Conservation (phyloP, 2,113 vertebrate species). For the Opisthocomus hoazin region DNA sequence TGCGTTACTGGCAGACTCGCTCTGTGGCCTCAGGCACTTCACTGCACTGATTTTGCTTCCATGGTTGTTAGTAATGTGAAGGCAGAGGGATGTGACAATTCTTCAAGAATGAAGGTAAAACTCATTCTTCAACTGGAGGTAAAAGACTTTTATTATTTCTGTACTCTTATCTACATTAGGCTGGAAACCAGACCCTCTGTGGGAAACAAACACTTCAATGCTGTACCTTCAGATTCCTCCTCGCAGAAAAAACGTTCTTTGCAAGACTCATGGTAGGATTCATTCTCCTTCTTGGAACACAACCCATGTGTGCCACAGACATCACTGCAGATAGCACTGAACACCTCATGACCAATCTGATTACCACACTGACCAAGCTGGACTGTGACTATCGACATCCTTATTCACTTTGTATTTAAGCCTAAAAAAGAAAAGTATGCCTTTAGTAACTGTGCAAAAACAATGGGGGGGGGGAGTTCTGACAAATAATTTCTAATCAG, state of each 20-base stretch:
- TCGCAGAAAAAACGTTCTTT: conserved; percentile 85
- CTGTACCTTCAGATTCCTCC: conserved; percentile 74
- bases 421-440: background rate
- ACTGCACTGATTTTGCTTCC: background rate
- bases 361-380: conserved; percentile 97
- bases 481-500: background rate
- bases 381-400: conserved; percentile 88
- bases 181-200: background rate
- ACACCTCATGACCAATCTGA: conserved; percentile 88
- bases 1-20: background rate
- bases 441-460: background rate
- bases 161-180: background rate
- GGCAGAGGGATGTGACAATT: background rate
- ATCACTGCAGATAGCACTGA: conserved; percentile 77
- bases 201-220: background rate
- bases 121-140: background rate
- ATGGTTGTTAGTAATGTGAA: background rate
- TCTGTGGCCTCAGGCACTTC: background rate
- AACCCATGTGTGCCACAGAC: conserved; percentile 46
- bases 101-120: background rate
- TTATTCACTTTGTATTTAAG: background rate
- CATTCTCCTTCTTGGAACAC: conserved; percentile 71
- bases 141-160: background rate
- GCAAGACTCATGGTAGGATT: conserved; percentile 70
- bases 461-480: accelerated